These are phyloP conservation scores for Holothuria scabra DNA, from an alignment of 53 echinoderm and acorn worm genomes.

Conservation along the genomic window DNA sequence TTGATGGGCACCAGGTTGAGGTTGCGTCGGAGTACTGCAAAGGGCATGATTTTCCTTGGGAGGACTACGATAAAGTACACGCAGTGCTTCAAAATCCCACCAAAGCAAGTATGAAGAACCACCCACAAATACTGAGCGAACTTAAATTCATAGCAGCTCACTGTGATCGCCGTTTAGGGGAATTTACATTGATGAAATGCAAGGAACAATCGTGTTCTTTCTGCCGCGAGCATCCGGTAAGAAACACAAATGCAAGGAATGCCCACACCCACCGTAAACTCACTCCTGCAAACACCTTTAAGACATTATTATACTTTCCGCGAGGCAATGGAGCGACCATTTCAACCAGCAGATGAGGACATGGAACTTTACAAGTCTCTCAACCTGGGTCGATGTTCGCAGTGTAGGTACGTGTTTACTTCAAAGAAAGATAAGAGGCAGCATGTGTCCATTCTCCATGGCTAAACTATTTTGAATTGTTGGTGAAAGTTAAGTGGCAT, in stretches of 20 bases:
- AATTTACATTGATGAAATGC: neutral
- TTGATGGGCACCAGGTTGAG: neutral
- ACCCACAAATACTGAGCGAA: neutral
- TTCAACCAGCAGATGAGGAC: neutral
- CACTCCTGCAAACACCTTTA: neutral
- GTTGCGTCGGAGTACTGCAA: neutral
- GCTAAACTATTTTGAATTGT: too few species aligned
- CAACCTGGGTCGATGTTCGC: neutral
- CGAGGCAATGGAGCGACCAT: neutral
- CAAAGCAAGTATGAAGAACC: neutral
- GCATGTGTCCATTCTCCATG: too few species aligned
- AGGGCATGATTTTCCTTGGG: conserved; percentile 24
- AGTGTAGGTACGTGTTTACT: neutral
- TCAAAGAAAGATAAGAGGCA: too few species aligned
- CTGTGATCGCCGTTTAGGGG: conserved; percentile 8
- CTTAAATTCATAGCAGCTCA: neutral
- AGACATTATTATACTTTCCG: neutral
- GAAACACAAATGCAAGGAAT: too few species aligned
- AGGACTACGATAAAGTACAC: neutral
- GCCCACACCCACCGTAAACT: too few species aligned
- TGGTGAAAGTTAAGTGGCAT: too few species aligned
- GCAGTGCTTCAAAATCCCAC: neutral
- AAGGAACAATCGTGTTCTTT: neutral
- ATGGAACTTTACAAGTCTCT: conserved; percentile 8
- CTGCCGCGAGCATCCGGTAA: too few species aligned